These are phyloP conservation scores for Ricordea florida DNA, from an alignment of 92 coral and sea anemone species.

Conservation along the genomic window DNA sequence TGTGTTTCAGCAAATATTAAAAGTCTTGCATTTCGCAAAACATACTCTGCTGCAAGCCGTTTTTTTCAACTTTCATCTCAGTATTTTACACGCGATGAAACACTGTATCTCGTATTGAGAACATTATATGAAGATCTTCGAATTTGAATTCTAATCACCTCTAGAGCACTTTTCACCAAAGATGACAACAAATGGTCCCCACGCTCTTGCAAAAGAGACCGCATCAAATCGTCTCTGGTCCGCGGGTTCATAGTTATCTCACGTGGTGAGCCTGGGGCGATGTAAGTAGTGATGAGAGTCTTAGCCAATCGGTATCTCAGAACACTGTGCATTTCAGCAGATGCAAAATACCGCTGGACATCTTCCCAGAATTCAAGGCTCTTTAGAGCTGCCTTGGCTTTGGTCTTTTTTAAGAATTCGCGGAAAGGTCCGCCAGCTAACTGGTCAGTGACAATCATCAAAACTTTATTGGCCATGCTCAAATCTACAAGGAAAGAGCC, in stretches of 20 bases:
- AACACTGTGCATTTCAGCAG: no score
- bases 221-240: slow-evolving; percentile 52
- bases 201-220: slow-evolving; percentile 66
- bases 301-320: slow-evolving; percentile 81
- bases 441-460: slow-evolving; percentile 60
- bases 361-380: slow-evolving; percentile 95
- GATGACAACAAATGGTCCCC: slow-evolving; percentile 47
- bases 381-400: slow-evolving; percentile 46
- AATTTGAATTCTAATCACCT: background rate
- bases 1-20: no score
- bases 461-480: background rate
- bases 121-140: no score
- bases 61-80: no score
- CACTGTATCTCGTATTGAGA: no score
- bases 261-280: slow-evolving; percentile 77
- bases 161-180: background rate
- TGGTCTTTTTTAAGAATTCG: slow-evolving; percentile 50
- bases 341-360: slow-evolving; percentile 77
- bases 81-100: no score
- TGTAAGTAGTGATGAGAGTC: slow-evolving; percentile 72
- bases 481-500: background rate
- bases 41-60: no score
- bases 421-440: slow-evolving; percentile 90
- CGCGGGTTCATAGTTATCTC: slow-evolving; percentile 43
- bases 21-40: no score